phyloP scores from a whole-genome alignment of 2,797 vertebrate species.

The Ambastaia sidthimunki region DNA sequence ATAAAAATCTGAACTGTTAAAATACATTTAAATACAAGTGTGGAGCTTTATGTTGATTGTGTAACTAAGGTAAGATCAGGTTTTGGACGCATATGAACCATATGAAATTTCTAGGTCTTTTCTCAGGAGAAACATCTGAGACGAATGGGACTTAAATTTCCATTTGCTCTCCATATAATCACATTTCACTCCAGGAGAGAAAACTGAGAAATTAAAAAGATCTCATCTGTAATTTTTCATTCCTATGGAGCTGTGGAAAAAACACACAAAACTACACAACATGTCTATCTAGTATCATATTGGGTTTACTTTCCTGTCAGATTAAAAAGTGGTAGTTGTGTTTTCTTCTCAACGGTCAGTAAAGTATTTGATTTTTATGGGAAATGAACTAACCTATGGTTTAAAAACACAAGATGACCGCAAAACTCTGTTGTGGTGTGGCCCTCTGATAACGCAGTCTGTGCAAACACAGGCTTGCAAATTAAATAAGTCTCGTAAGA shows the following conservation, averaged over 20 bases:
- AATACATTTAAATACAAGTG: too few relatives aligned
- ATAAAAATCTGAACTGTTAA: not conserved
- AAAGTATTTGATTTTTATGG: not conserved
- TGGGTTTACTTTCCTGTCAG: not conserved
- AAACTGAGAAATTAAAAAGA: too few relatives aligned
- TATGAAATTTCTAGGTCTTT: too few relatives aligned
- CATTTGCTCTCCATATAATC: too few relatives aligned
- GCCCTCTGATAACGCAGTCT: constrained; percentile 62
- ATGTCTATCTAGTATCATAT: not conserved
- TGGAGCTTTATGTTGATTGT: too few relatives aligned
- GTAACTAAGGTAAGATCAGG: too few relatives aligned
- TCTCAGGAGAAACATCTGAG: too few relatives aligned
- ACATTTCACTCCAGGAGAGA: too few relatives aligned
- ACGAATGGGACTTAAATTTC: too few relatives aligned
- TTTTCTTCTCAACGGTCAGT: constrained; percentile 36
- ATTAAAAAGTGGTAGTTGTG: not conserved
- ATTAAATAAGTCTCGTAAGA: constrained; percentile 63
- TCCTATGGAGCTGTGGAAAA: not conserved
- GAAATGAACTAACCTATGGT: constrained; percentile 23
- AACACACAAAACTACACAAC: too few relatives aligned
- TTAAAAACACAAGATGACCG: constrained; percentile 41
- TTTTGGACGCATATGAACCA: too few relatives aligned
- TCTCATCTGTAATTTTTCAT: too few relatives aligned
- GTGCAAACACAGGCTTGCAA: constrained; percentile 62
- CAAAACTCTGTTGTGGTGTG: not conserved